Percentiles rank a stretch among this genome's conserved stretches.
These are phyloP conservation scores for Lanistes nyassanus DNA, from an alignment of 1,140 invertebrate genomes.

Conservation along the genomic window DNA sequence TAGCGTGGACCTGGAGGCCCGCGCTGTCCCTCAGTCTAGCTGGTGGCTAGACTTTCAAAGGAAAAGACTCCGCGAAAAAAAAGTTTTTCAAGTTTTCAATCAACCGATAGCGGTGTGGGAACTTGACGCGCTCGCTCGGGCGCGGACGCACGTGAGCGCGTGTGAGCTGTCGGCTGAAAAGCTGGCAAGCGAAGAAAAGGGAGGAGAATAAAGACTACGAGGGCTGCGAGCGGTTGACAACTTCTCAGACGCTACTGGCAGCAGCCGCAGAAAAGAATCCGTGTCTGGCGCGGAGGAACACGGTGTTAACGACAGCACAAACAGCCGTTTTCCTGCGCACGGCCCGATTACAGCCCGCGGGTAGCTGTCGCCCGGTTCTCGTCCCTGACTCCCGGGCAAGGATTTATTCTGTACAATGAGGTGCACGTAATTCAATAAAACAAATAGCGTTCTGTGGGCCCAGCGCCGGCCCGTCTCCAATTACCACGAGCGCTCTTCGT, in stretches of 20 bases:
- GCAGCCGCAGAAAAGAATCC: slow-evolving; percentile 3
- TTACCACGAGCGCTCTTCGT: slow-evolving; percentile 17
- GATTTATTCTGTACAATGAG: slow-evolving; percentile 24
- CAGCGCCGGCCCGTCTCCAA: background rate
- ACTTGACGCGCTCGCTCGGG: background rate
- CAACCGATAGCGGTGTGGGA: background rate
- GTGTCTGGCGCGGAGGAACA: slow-evolving; percentile 17
- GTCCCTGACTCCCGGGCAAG: slow-evolving; percentile 15
- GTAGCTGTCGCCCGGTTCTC: background rate
- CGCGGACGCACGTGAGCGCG: background rate
- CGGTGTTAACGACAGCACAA: slow-evolving; percentile 3
- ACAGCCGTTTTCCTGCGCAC: background rate
- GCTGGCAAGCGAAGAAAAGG: background rate
- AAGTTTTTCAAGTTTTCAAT: slow-evolving; percentile 1
- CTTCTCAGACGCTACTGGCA: too few relatives aligned
- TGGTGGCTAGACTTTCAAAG: too few relatives aligned
- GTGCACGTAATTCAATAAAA: slow-evolving; percentile 20
- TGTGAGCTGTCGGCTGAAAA: slow-evolving; percentile 7
- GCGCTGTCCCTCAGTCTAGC: too few relatives aligned
- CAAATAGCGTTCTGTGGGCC: slow-evolving; percentile 17
- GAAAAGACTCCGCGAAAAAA: too few relatives aligned
- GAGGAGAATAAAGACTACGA: background rate
- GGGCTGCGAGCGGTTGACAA: too few relatives aligned
- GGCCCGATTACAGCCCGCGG: background rate
- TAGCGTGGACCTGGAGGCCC: too few relatives aligned